phyloP scores from a whole-genome alignment of 2,113 vertebrate species.

The Calonectris borealis region DNA sequence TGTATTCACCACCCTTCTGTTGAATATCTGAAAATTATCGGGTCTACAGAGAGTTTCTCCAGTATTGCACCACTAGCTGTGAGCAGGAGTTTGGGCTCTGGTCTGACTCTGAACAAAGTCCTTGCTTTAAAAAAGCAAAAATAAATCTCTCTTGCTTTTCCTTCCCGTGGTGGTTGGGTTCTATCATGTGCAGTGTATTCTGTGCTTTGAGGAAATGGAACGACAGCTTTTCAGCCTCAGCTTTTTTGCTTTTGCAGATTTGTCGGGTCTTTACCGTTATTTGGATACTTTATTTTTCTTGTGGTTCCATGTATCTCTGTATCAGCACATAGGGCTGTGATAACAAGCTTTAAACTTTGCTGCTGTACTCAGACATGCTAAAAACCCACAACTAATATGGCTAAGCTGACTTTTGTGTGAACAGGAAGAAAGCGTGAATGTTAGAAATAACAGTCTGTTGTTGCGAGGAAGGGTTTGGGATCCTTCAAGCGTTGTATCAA shows the following conservation, averaged over 20 bases:
- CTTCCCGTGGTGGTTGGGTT: not conserved
- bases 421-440: constrained; percentile 50
- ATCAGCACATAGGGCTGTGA: not conserved
- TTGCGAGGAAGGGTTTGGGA: not conserved
- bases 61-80: not conserved
- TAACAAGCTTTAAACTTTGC: constrained; percentile 45
- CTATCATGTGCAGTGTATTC: not conserved
- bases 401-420: constrained; percentile 63
- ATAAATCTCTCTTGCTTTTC: not conserved
- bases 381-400: constrained; percentile 37
- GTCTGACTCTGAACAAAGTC: not conserved
- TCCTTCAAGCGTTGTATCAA: not conserved
- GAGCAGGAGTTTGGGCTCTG: not conserved
- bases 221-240: not conserved
- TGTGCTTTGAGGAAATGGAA: not conserved
- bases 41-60: not conserved
- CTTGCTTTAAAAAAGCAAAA: not conserved
- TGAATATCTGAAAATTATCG: not conserved
- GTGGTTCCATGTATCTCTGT: constrained; percentile 33
- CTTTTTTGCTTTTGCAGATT: constrained; percentile 10
- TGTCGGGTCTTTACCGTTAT: not conserved
- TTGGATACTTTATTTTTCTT: constrained; percentile 52
- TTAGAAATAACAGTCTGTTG: constrained; percentile 53
- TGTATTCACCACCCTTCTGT: not conserved
- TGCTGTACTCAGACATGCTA: constrained; percentile 33